These are phyloP conservation scores for Agapornis roseicollis DNA, from an alignment of 2,113 vertebrate species.

Conservation along the genomic window DNA sequence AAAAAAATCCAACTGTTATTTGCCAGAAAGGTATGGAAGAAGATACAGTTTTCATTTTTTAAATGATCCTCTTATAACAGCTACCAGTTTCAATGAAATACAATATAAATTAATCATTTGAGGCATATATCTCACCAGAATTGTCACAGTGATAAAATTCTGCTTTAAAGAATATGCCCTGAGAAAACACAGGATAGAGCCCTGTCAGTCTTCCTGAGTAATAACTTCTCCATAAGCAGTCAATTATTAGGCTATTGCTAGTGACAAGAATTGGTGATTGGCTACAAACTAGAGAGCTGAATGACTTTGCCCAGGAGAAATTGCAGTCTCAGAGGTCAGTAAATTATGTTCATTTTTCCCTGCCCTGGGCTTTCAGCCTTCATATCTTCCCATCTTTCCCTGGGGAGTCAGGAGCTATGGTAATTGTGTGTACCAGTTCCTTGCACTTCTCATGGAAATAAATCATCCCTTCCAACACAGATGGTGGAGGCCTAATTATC, in stretches of 20 bases:
- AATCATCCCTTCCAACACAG: background rate
- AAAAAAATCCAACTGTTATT: background rate
- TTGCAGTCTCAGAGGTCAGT: background rate
- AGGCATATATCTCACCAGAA: background rate
- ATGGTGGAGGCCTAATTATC: background rate
- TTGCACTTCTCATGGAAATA: background rate
- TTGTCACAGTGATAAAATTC: conserved; percentile 19
- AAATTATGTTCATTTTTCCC: background rate
- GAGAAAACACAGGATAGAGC: background rate
- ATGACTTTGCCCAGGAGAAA: background rate
- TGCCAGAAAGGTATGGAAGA: background rate
- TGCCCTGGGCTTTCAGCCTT: background rate
- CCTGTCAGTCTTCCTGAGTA: background rate
- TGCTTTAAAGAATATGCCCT: background rate
- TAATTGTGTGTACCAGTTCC: background rate
- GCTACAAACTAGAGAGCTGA: background rate
- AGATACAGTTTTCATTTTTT: background rate
- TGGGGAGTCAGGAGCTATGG: background rate
- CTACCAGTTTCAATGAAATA: background rate
- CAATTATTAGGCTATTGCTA: conserved; percentile 42
- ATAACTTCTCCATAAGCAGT: conserved; percentile 37
- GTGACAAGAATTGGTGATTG: conserved; percentile 1
- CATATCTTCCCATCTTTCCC: background rate
- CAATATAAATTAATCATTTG: background rate
- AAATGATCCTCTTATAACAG: background rate